Conservation (phyloP, 2,888 invertebrate species). For the Sinotaia quadrata region DNA sequence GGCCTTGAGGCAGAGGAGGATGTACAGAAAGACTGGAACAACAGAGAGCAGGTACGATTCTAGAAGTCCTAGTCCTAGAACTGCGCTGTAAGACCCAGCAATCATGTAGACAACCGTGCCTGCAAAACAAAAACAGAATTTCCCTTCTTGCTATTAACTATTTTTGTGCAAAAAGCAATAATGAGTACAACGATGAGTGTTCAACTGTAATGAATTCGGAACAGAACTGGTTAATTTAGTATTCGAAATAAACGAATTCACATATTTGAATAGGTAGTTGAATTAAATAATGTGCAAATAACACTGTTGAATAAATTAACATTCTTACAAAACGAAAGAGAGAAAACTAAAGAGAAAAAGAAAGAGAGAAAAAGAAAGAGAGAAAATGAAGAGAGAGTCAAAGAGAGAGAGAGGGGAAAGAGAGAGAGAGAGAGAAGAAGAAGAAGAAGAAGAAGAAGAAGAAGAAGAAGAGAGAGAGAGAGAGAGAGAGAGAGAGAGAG, state of each 20-base stretch:
- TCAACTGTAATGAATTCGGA: too few species aligned
- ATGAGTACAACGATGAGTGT: too few species aligned
- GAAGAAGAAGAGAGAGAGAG: neutral
- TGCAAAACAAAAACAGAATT: slow-evolving; percentile 17
- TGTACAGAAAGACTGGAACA: slow-evolving; percentile 90
- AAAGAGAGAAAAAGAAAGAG: neutral
- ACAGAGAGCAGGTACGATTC: slow-evolving; percentile 95
- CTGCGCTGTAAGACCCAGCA: slow-evolving; percentile 98
- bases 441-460: neutral
- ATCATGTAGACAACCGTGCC: slow-evolving; percentile 75
- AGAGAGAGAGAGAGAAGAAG: neutral
- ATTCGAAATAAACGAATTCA: neutral
- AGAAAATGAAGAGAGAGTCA: neutral
- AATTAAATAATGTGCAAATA: neutral
- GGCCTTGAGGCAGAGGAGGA: slow-evolving; percentile 92
- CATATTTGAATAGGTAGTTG: neutral
- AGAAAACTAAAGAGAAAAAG: neutral
- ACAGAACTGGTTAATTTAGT: too few species aligned
- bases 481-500: neutral
- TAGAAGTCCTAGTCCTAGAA: slow-evolving; percentile 96
- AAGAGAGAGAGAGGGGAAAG: neutral
- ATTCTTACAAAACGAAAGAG: neutral
- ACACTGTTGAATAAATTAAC: neutral
- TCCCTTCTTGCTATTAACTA: too few species aligned
- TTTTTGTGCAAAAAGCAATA: too few species aligned